A percentile compares a stretch with the other conserved stretches of the same genome.
These are phyloP conservation scores for Eupithecia insigniata DNA, from an alignment of 2,888 invertebrate species.

Conservation along the genomic window DNA sequence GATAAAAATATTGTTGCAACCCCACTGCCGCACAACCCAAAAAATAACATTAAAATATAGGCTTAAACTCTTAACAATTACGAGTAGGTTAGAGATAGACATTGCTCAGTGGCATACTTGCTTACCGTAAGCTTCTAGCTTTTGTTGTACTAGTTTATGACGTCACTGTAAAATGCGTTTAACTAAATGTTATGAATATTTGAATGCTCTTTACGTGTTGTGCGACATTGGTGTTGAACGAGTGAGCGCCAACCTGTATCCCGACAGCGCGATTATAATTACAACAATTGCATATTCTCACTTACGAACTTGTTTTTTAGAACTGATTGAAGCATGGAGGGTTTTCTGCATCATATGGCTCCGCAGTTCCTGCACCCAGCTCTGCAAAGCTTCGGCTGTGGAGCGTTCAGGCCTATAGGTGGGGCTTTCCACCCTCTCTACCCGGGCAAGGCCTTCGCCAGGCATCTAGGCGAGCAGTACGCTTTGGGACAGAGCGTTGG, in stretches of 20 bases:
- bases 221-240: background rate
- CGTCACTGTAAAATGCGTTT: background rate
- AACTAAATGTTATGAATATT: background rate
- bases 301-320: background rate
- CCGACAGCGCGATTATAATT: background rate
- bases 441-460: conserved; percentile 79
- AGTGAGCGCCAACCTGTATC: background rate
- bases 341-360: conserved; percentile 82
- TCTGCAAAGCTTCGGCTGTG: conserved; percentile 81
- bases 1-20: background rate
- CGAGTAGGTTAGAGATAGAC: background rate
- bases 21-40: background rate
- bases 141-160: background rate
- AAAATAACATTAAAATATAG: no score
- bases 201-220: background rate
- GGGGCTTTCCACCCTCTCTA: conserved; percentile 81
- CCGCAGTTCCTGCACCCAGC: conserved; percentile 82
- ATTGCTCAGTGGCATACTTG: background rate
- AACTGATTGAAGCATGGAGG: conserved; percentile 68
- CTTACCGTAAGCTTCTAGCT: background rate
- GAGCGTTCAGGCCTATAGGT: conserved; percentile 80
- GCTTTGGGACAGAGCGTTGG: conserved; percentile 80
- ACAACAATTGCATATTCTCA: background rate
- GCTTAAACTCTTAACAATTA: no score
- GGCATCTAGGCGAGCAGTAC: conserved; percentile 80